Percentiles rank a stretch among this genome's conserved stretches.
Conservation (phyloP, 2,797 vertebrate genomes). For the Melanotaenia parkinsoni region DNA sequence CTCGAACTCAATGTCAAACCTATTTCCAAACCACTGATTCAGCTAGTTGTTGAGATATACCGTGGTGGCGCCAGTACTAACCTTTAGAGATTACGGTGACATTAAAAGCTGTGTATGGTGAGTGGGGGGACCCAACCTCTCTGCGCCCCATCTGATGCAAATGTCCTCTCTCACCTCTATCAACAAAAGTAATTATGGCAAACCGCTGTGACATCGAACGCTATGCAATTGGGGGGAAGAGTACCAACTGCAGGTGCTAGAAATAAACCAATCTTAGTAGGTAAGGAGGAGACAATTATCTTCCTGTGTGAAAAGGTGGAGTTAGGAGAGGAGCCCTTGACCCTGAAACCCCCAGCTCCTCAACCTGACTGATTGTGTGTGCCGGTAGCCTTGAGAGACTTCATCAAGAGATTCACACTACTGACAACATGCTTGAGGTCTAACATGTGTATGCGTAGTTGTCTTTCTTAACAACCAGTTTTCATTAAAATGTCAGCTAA, state of each 20-base stretch:
- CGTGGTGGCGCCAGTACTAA: slow-evolving; percentile 58
- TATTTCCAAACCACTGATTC: slow-evolving; percentile 76
- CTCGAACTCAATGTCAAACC: slow-evolving; percentile 73
- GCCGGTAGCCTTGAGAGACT: slow-evolving; percentile 55
- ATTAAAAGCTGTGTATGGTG: slow-evolving; percentile 75
- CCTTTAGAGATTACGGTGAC: slow-evolving; percentile 81
- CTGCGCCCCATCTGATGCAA: slow-evolving; percentile 73
- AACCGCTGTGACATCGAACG: slow-evolving; percentile 71
- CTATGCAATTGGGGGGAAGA: slow-evolving; percentile 56
- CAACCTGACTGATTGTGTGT: slow-evolving; percentile 53
- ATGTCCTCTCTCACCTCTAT: slow-evolving; percentile 82
- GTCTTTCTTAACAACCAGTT: slow-evolving; percentile 16
- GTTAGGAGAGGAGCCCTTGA: slow-evolving; percentile 51
- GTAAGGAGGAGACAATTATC: slow-evolving; percentile 78
- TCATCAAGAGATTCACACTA: slow-evolving; percentile 54
- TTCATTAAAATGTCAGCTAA: slow-evolving; percentile 58
- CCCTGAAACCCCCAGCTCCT: slow-evolving; percentile 27
- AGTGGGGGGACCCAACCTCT: slow-evolving; percentile 48
- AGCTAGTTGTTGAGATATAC: slow-evolving; percentile 64
- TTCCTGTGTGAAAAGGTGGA: slow-evolving; percentile 56
- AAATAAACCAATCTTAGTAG: slow-evolving; percentile 71
- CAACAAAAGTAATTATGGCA: slow-evolving; percentile 85
- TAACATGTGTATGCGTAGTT: slow-evolving; percentile 28
- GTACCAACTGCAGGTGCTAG: slow-evolving; percentile 74
- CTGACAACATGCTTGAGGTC: slow-evolving; percentile 56